Conservation (phyloP, 2,888 invertebrate species). For the Sisyra nigra region DNA sequence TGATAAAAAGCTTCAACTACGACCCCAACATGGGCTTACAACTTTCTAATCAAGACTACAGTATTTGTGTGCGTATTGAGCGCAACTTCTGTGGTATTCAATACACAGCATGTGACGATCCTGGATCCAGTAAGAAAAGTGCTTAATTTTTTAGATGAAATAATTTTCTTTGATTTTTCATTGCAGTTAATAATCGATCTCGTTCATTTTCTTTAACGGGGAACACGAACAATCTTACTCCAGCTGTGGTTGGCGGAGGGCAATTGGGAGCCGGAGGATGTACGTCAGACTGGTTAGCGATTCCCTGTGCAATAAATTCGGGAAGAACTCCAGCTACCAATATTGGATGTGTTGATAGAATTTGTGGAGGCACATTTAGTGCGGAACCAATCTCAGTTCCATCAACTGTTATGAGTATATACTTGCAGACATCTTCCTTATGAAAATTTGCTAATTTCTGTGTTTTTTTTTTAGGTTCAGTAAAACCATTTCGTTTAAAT, state of each 20-base stretch:
- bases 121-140: slow-evolving; percentile 37
- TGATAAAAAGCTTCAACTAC: slow-evolving; percentile 71
- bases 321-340: slow-evolving; percentile 40
- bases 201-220: slow-evolving; percentile 64
- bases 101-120: slow-evolving; percentile 56
- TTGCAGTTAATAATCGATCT: slow-evolving; percentile 51
- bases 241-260: slow-evolving; percentile 50
- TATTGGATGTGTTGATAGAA: slow-evolving; percentile 55
- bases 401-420: slow-evolving; percentile 57
- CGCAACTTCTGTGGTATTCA: slow-evolving; percentile 77
- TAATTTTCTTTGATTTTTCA: slow-evolving; percentile 11
- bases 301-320: slow-evolving; percentile 60
- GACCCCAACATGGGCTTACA: slow-evolving; percentile 59
- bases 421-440: no score
- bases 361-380: slow-evolving; percentile 69
- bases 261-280: slow-evolving; percentile 46
- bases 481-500: slow-evolving; percentile 62
- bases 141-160: neutral
- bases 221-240: slow-evolving; percentile 46
- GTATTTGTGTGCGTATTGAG: slow-evolving; percentile 70
- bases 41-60: slow-evolving; percentile 78
- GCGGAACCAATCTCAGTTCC: slow-evolving; percentile 52
- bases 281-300: slow-evolving; percentile 61
- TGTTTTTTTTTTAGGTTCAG: slow-evolving; percentile 58
- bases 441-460: no score